Conservation (phyloP, 2,113 vertebrate species). For the Gorsachius goisagi region DNA sequence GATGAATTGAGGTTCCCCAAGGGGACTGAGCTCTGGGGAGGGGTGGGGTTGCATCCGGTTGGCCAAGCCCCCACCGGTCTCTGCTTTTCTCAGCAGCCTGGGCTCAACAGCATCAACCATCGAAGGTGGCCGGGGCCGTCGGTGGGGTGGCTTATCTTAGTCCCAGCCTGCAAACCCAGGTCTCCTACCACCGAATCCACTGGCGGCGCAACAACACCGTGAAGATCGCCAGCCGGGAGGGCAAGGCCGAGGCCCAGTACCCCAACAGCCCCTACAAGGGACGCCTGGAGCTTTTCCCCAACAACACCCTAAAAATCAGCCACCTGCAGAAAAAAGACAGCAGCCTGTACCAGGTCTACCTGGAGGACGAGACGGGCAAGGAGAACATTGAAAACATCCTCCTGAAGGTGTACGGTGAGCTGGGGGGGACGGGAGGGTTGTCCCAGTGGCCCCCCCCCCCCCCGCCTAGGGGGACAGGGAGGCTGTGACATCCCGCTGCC, state of each 20-base stretch:
- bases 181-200: background rate
- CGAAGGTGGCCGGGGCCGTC: fast-evolving
- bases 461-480: fast-evolving
- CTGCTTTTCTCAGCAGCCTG: fast-evolving
- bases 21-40: fast-evolving
- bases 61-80: fast-evolving
- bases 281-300: background rate
- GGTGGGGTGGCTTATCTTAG: background rate
- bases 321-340: fast-evolving
- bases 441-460: fast-evolving
- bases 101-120: fast-evolving
- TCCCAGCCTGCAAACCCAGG: fast-evolving
- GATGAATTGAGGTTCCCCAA: background rate
- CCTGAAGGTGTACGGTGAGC: background rate
- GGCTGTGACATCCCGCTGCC: background rate
- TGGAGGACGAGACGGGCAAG: fast-evolving
- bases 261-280: fast-evolving
- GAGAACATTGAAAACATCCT: fast-evolving
- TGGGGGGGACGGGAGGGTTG: background rate
- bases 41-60: fast-evolving
- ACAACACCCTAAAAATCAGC: background rate
- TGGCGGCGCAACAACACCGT: background rate
- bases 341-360: background rate
- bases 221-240: background rate
- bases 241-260: fast-evolving